These are phyloP conservation scores for Elysia crispata DNA, from an alignment of 2,888 invertebrate genomes.

Conservation along the genomic window DNA sequence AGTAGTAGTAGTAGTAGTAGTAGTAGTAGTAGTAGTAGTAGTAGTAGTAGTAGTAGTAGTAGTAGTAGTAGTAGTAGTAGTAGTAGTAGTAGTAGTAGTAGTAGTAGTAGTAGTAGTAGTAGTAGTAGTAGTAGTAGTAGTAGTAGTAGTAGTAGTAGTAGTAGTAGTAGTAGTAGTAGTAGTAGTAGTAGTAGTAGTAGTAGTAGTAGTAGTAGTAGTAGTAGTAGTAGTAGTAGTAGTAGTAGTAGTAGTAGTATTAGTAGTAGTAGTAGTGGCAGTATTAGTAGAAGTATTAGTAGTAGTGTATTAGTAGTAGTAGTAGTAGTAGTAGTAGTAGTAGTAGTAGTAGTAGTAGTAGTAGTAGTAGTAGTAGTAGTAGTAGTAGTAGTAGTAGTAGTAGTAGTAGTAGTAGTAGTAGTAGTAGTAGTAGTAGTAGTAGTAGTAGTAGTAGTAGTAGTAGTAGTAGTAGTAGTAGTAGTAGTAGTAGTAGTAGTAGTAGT, in stretches of 20 bases:
- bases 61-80: conserved; percentile 9
- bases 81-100: conserved; percentile 9
- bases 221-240: neutral
- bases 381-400: conserved; percentile 1
- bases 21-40: conserved; percentile 9
- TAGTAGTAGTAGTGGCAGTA: too few relatives aligned
- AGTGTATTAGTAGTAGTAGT: too few relatives aligned
- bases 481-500: neutral
- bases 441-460: neutral
- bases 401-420: neutral
- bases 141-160: conserved; percentile 9
- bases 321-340: neutral
- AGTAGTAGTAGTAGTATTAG: too few relatives aligned
- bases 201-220: conserved; percentile 1
- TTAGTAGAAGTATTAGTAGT: too few relatives aligned
- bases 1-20: too few relatives aligned
- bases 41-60: conserved; percentile 9
- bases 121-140: conserved; percentile 9
- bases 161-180: conserved; percentile 9
- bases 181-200: neutral
- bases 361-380: neutral
- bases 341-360: neutral
- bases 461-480: conserved; percentile 4
- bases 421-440: conserved; percentile 4
- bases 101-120: conserved; percentile 9